A percentile compares a stretch with the other conserved stretches of the same genome.
These are phyloP conservation scores for Uloborus diversus DNA, from an alignment of 1,140 invertebrate genomes.

Conservation along the genomic window DNA sequence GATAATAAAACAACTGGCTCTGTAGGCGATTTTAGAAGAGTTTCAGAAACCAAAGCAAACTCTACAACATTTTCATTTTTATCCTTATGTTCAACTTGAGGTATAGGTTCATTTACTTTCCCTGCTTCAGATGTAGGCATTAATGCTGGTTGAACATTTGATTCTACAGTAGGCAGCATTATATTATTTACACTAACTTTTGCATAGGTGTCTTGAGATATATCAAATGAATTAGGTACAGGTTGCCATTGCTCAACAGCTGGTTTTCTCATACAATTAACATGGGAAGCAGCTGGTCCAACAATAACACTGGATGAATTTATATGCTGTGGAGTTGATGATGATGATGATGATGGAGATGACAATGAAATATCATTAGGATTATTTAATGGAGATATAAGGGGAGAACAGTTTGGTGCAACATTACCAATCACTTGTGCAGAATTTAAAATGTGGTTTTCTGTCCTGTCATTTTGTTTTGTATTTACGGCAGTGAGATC, in stretches of 20 bases:
- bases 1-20: constrained; percentile 42
- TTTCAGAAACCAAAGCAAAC: neutral
- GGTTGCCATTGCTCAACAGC: constrained; percentile 27
- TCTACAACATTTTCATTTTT: neutral
- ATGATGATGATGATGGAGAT: constrained; percentile 25
- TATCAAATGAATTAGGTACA: constrained; percentile 6
- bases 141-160: constrained; percentile 5
- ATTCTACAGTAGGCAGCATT: neutral
- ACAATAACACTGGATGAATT: constrained; percentile 30
- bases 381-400: constrained; percentile 6
- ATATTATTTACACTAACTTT: constrained; percentile 18
- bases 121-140: constrained; percentile 18
- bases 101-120: constrained; percentile 20
- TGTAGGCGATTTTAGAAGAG: neutral
- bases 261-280: constrained; percentile 15
- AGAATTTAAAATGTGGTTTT: constrained; percentile 35
- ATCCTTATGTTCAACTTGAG: constrained; percentile 11
- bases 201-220: constrained; percentile 2
- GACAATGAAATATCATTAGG: constrained; percentile 27
- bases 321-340: constrained; percentile 15
- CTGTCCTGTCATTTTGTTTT: constrained; percentile 42
- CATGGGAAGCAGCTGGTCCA: neutral
- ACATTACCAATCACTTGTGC: constrained; percentile 6
- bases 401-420: constrained; percentile 26
- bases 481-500: constrained; percentile 9